A percentile compares a stretch with the other conserved stretches of the same genome.
These are phyloP conservation scores for Rhea americana DNA, from an alignment of 2,113 vertebrate genomes.

Conservation along the genomic window DNA sequence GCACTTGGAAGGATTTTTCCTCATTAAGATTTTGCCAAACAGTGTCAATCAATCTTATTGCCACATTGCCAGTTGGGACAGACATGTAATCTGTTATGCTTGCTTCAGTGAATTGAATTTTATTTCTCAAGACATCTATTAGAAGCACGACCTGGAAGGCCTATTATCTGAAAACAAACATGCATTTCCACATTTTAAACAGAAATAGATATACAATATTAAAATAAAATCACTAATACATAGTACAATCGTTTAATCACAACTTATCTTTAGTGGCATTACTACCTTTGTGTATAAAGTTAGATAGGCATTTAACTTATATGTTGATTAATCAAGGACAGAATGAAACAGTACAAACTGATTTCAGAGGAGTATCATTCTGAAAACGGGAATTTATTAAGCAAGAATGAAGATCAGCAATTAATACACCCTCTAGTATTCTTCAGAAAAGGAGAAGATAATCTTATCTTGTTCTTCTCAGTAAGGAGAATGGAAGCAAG, in stretches of 20 bases:
- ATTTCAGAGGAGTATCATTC: not conserved
- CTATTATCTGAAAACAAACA: not conserved
- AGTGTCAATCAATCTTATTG: not conserved
- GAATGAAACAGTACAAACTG: fast-evolving
- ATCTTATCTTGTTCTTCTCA: not conserved
- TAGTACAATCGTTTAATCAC: not conserved
- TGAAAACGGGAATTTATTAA: not conserved
- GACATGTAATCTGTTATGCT: not conserved
- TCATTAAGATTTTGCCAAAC: not conserved
- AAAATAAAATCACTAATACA: not conserved
- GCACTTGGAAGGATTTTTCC: not conserved
- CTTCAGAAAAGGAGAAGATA: not conserved
- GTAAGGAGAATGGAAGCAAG: not conserved
- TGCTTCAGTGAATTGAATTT: not conserved
- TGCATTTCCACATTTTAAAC: not conserved
- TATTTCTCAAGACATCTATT: not conserved
- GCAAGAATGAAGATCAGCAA: not conserved
- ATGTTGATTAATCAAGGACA: not conserved
- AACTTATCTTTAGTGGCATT: not conserved
- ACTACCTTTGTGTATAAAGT: not conserved
- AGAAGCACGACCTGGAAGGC: not conserved
- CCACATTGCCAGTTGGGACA: not conserved
- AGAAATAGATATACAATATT: not conserved
- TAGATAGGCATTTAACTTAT: not conserved
- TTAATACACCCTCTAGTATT: not conserved